Evolutionary conservation across 2,888 invertebrate genomes (phyloP).

Genomic region (Chymomyza fuscimana): DNA sequence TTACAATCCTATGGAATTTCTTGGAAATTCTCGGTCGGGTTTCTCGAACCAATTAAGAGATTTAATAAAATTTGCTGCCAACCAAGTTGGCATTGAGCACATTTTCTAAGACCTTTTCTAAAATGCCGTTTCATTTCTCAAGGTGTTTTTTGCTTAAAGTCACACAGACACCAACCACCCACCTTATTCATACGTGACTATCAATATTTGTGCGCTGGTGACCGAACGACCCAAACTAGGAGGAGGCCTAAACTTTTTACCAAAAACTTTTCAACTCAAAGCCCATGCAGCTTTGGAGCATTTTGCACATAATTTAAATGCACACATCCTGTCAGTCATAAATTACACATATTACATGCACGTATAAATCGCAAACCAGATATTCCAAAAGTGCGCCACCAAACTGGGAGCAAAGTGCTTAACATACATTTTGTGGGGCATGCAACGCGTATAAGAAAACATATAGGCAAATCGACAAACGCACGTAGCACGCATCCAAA

Average conservation of each 20-base stretch:
- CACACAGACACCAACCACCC: neutral
- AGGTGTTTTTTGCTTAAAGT: neutral
- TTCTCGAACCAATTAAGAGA: too few relatives aligned
- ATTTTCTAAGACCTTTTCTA: neutral
- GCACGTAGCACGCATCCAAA: conserved; percentile 50
- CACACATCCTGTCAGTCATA: conserved; percentile 69
- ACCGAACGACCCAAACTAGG: neutral
- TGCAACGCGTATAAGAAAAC: neutral
- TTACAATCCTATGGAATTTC: too few relatives aligned
- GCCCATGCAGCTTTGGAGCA: conserved; percentile 36
- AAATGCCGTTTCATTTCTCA: too few relatives aligned
- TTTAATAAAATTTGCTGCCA: too few relatives aligned
- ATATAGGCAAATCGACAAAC: conserved; percentile 55
- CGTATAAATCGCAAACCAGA: conserved; percentile 68
- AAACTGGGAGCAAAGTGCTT: conserved; percentile 68
- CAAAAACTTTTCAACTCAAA: neutral
- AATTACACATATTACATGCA: conserved; percentile 73
- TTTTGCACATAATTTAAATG: conserved; percentile 69
- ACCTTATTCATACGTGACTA: neutral
- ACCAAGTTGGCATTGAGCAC: too few relatives aligned
- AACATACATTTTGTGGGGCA: conserved; percentile 62
- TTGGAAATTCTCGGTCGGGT: too few relatives aligned
- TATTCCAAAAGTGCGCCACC: conserved; percentile 49
- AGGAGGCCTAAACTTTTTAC: neutral
- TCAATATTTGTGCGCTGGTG: neutral